Evolutionary conservation across 1,140 invertebrate species (phyloP).

Genomic region (Tetramorium simillimum): DNA sequence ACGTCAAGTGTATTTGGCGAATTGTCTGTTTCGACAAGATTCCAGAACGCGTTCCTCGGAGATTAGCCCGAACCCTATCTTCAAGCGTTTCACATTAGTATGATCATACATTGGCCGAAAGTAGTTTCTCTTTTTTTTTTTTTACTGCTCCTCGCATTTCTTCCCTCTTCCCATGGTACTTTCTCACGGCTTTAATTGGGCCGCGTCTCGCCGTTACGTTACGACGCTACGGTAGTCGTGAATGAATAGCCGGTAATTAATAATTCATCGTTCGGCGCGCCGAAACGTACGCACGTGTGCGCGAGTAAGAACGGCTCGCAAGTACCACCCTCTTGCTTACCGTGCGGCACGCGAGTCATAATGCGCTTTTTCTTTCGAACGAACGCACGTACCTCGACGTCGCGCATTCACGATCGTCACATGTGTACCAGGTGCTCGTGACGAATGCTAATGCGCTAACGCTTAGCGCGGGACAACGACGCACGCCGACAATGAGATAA

Average conservation of each 20-base stretch:
- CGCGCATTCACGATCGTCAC: conserved; percentile 50
- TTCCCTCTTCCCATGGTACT: no score
- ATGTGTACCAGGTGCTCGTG: conserved; percentile 45
- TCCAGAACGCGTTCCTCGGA: background rate
- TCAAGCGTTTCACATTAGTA: background rate
- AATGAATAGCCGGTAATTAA: conserved; percentile 68
- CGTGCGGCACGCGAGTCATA: conserved; percentile 56
- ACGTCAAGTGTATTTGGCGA: background rate
- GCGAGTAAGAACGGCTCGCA: conserved; percentile 9
- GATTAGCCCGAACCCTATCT: background rate
- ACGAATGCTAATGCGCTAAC: conserved; percentile 62
- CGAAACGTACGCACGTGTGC: conserved; percentile 47
- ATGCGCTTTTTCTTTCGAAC: conserved; percentile 46
- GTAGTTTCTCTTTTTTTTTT: background rate
- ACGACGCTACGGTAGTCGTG: conserved; percentile 4
- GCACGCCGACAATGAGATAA: conserved; percentile 34
- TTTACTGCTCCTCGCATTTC: background rate
- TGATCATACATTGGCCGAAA: background rate
- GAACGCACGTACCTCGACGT: background rate
- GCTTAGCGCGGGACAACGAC: conserved; percentile 8
- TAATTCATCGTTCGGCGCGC: conserved; percentile 65
- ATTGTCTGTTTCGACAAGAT: background rate
- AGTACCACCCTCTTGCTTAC: background rate
- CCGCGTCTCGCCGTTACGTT: background rate
- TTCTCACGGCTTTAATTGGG: conserved; percentile 17